Evolutionary conservation across 2,113 vertebrate species (phyloP).

Genomic region (Phoxinus phoxinus): DNA sequence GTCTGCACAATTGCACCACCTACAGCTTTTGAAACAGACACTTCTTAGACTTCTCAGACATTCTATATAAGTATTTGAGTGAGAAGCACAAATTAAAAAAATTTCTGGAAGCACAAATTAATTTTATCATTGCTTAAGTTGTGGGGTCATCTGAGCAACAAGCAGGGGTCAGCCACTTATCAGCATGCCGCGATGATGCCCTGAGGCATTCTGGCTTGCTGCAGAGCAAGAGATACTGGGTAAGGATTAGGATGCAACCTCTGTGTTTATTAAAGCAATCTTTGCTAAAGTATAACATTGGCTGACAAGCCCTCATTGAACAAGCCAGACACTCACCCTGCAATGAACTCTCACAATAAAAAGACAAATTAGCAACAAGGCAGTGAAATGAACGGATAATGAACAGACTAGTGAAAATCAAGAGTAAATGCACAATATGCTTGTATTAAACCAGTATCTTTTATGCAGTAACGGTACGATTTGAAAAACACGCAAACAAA

Average conservation of each 20-base stretch:
- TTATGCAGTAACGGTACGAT: too few species aligned
- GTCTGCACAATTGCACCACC: slow-evolving; percentile 14
- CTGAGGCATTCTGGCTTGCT: slow-evolving; percentile 17
- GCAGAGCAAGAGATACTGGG: slow-evolving; percentile 10
- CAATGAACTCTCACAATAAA: slow-evolving; percentile 31
- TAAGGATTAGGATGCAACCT: slow-evolving; percentile 7
- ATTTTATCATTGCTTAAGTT: background rate
- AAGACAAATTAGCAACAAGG: background rate
- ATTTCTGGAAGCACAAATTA: background rate
- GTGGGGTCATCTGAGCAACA: slow-evolving; percentile 23
- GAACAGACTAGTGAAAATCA: background rate
- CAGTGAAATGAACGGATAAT: too few species aligned
- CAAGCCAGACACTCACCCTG: background rate
- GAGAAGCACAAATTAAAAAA: background rate
- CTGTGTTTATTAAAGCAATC: slow-evolving; percentile 4
- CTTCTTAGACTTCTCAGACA: background rate
- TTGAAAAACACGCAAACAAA: background rate
- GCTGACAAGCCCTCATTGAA: slow-evolving; percentile 34
- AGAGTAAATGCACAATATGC: background rate
- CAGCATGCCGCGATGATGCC: slow-evolving; percentile 15
- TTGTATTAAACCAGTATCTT: background rate
- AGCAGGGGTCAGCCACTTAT: slow-evolving; percentile 40
- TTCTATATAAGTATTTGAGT: background rate
- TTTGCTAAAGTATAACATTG: background rate
- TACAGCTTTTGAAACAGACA: slow-evolving; percentile 19